phyloP scores from a whole-genome alignment of 1,140 invertebrate species.

The Druon quercuslanigerum region DNA sequence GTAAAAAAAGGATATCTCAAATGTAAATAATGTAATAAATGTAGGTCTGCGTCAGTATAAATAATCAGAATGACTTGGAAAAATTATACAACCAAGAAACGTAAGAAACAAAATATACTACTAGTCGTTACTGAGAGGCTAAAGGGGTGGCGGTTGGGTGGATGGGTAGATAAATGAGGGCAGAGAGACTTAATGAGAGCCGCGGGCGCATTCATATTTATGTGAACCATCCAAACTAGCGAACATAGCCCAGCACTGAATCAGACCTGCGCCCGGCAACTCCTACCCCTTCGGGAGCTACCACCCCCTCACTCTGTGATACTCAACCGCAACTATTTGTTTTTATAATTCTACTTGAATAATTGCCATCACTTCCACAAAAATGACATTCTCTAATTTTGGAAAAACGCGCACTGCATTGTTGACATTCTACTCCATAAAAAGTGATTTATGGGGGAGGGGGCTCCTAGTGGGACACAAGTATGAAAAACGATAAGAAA shows the following conservation, averaged over 20 bases:
- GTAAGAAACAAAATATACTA: not conserved
- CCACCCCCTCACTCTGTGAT: constrained; percentile 39
- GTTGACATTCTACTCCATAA: too few relatives aligned
- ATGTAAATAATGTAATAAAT: too few relatives aligned
- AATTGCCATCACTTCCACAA: constrained; percentile 49
- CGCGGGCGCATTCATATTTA: constrained; percentile 70
- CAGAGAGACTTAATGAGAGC: constrained; percentile 67
- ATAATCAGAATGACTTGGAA: not conserved
- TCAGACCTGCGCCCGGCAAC: constrained; percentile 54
- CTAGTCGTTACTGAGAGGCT: not conserved
- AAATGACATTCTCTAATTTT: too few relatives aligned
- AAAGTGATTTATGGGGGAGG: too few relatives aligned
- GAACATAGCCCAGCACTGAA: constrained; percentile 54
- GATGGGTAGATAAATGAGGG: constrained; percentile 49
- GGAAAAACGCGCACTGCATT: too few relatives aligned
- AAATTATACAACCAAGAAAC: not conserved
- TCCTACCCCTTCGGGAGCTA: constrained; percentile 39
- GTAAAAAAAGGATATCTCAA: too few relatives aligned
- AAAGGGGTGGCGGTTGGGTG: constrained; percentile 30
- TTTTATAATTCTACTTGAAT: constrained; percentile 68
- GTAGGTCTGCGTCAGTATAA: not conserved
- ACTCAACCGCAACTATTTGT: constrained; percentile 60
- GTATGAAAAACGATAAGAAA: too few relatives aligned
- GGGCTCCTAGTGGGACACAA: too few relatives aligned
- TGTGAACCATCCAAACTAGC: constrained; percentile 59